Evolutionary conservation across 2,113 vertebrate species (phyloP).

Genomic region (Sander vitreus): DNA sequence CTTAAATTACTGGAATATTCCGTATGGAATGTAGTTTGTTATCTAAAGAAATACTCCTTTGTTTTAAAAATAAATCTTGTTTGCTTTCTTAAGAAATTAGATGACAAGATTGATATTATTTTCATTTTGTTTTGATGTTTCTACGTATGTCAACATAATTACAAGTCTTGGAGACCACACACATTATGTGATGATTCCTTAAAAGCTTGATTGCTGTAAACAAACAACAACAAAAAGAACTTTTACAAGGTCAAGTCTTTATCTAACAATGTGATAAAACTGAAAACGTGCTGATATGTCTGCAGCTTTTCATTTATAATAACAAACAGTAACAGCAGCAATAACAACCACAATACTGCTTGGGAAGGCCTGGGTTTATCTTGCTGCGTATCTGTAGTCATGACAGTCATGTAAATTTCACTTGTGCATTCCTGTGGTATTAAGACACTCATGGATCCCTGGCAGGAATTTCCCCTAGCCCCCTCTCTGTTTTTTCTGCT

Average conservation of each 20-base stretch:
- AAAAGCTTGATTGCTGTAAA: constrained; percentile 26
- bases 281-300: background rate
- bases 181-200: constrained; percentile 8
- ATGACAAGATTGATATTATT: background rate
- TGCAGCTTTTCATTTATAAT: constrained; percentile 1
- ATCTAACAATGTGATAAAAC: constrained; percentile 1
- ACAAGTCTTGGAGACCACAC: constrained; percentile 53
- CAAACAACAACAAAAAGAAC: constrained; percentile 19
- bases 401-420: constrained; percentile 56
- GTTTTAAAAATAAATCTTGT: background rate
- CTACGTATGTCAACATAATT: constrained; percentile 10
- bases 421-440: constrained; percentile 73
- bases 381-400: constrained; percentile 27
- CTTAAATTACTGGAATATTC: background rate
- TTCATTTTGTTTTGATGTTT: constrained; percentile 26
- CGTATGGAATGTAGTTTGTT: background rate
- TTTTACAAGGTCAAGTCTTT: constrained; percentile 11
- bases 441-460: constrained; percentile 68
- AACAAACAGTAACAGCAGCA: constrained; percentile 35
- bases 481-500: constrained; percentile 58
- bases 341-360: constrained; percentile 8
- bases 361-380: constrained; percentile 31
- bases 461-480: constrained; percentile 76
- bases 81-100: constrained; percentile 1
- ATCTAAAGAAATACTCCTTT: background rate